Conservation (phyloP, 1,140 invertebrate genomes). For the Drosophila takahashii region DNA sequence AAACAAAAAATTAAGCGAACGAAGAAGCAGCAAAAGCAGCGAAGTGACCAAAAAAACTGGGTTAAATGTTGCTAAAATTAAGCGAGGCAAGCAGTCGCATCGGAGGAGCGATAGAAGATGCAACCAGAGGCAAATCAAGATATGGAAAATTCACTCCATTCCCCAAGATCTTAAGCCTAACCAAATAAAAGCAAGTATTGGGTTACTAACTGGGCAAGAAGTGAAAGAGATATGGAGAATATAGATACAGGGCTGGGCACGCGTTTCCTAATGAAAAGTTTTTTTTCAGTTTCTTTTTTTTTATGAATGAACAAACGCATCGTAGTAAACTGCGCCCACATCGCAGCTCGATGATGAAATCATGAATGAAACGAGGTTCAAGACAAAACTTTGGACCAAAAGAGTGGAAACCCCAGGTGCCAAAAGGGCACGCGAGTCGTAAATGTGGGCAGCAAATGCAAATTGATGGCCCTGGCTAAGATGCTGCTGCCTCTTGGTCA, state of each 20-base stretch:
- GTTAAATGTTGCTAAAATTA: constrained; percentile 83
- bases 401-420: constrained; percentile 58
- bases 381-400: constrained; percentile 1
- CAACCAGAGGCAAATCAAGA: constrained; percentile 23
- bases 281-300: constrained; percentile 62
- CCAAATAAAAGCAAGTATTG: constrained; percentile 77
- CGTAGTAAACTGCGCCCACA: constrained; percentile 65
- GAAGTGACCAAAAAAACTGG: constrained; percentile 51
- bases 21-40: constrained; percentile 38
- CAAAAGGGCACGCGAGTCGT: constrained; percentile 73
- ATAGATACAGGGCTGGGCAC: constrained; percentile 36
- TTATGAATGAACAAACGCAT: constrained; percentile 64
- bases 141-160: constrained; percentile 5
- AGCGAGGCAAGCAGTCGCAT: constrained; percentile 48
- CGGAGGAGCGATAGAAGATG: constrained; percentile 39
- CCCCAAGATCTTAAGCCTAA: constrained; percentile 41
- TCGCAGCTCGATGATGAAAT: constrained; percentile 60
- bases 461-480: constrained; percentile 75
- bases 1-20: constrained; percentile 71
- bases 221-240: constrained; percentile 29
- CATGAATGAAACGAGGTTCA: constrained; percentile 62
- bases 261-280: constrained; percentile 44
- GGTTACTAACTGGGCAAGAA: constrained; percentile 44
- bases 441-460: constrained; percentile 75
- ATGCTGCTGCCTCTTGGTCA: constrained; percentile 37